These are phyloP conservation scores for Druon quercuslanigerum DNA, from an alignment of 1,140 invertebrate species.

Conservation along the genomic window DNA sequence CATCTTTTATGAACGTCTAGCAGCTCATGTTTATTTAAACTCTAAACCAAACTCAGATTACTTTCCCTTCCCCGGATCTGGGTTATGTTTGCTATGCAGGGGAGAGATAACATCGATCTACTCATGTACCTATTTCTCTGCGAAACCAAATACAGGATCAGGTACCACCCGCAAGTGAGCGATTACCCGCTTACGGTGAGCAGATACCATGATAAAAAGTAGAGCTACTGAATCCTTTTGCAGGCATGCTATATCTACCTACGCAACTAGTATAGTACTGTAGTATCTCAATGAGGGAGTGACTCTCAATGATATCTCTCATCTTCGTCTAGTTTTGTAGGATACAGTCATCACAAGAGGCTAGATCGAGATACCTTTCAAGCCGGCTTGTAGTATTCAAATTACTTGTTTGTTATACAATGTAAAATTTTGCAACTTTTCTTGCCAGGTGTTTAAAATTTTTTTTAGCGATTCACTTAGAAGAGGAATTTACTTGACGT, in stretches of 20 bases:
- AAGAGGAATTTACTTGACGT: no score
- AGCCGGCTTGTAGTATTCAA: background rate
- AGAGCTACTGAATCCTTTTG: conserved; percentile 27
- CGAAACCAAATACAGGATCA: conserved; percentile 22
- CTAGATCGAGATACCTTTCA: background rate
- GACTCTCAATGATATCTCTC: conserved; percentile 21
- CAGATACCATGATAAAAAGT: background rate
- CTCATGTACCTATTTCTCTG: conserved; percentile 1
- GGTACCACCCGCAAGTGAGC: conserved; percentile 28
- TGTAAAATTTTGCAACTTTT: no score
- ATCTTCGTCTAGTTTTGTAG: conserved; percentile 11
- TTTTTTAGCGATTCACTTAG: no score
- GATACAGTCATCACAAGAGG: conserved; percentile 7
- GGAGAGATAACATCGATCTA: conserved; percentile 11
- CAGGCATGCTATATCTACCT: conserved; percentile 16
- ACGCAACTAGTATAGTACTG: conserved; percentile 9
- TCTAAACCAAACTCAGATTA: conserved; percentile 3
- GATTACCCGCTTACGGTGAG: conserved; percentile 27
- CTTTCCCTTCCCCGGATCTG: conserved; percentile 36
- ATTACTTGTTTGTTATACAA: no score
- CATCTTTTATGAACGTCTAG: background rate
- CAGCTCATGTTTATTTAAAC: background rate
- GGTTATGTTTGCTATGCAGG: conserved; percentile 49
- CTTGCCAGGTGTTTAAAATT: no score
- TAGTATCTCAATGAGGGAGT: conserved; percentile 5